These are phyloP conservation scores for Larimichthys crocea DNA, from an alignment of 2,113 vertebrate species.

Conservation along the genomic window DNA sequence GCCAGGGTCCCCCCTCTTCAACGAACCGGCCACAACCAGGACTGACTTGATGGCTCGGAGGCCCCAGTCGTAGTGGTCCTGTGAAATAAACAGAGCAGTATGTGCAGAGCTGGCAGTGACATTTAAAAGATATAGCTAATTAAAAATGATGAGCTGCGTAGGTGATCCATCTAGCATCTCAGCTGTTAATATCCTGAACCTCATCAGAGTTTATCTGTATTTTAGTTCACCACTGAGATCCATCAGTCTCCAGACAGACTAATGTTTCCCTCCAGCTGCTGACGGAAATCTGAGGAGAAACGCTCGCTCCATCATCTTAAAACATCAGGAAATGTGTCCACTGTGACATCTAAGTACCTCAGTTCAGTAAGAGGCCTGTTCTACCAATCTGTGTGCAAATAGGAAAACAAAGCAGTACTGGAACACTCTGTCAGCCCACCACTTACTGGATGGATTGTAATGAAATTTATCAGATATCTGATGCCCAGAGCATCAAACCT, in stretches of 20 bases:
- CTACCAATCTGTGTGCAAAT: neutral
- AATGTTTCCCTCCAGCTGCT: neutral
- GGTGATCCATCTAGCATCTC: neutral
- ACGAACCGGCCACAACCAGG: slow-evolving; percentile 93
- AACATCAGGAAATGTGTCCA: neutral
- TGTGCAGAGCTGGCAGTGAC: no score
- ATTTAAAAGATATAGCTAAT: neutral
- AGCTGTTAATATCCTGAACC: neutral
- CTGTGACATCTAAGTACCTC: neutral
- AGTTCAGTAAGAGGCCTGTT: neutral
- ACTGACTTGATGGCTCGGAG: slow-evolving; percentile 96
- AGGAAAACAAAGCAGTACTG: neutral
- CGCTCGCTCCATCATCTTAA: neutral
- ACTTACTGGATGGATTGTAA: neutral
- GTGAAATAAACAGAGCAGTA: neutral
- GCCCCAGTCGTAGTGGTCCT: slow-evolving; percentile 99
- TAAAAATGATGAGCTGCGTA: neutral
- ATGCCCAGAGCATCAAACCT: no score
- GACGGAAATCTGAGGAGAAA: neutral
- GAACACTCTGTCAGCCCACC: neutral
- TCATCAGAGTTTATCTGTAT: neutral
- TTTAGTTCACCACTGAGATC: neutral
- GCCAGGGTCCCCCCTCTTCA: slow-evolving; percentile 90
- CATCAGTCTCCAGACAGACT: neutral
- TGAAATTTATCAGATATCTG: neutral